A percentile compares a stretch with the other conserved stretches of the same genome.
These are phyloP conservation scores for Pionites leucogaster DNA, from an alignment of 2,113 vertebrate species.

Conservation along the genomic window DNA sequence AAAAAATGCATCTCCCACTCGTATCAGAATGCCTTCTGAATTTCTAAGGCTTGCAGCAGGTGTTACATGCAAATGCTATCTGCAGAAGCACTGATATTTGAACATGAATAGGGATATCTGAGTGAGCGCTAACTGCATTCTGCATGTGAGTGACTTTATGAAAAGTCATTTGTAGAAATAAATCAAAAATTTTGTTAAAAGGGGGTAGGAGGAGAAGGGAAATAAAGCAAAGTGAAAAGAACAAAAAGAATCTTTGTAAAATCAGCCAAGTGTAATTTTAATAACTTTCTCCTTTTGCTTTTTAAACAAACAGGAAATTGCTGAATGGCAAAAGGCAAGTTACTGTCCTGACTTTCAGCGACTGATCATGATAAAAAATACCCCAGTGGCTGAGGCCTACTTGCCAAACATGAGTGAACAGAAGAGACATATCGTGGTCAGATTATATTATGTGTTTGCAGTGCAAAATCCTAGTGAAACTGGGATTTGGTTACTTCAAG, in stretches of 20 bases:
- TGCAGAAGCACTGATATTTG: constrained; percentile 51
- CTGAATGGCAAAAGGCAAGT: background rate
- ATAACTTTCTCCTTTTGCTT: background rate
- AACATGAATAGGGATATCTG: constrained; percentile 30
- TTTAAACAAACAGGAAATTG: background rate
- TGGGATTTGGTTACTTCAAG: background rate
- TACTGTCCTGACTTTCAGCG: background rate
- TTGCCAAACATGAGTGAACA: background rate
- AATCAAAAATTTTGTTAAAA: background rate
- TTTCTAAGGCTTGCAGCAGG: constrained; percentile 51
- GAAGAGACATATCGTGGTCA: background rate
- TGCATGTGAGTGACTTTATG: background rate
- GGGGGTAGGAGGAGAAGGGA: background rate
- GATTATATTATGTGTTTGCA: background rate
- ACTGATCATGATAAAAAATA: background rate
- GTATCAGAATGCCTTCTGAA: constrained; percentile 26
- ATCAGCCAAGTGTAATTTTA: background rate
- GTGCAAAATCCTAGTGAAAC: background rate
- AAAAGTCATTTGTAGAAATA: background rate
- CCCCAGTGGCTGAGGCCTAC: background rate
- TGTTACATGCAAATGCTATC: constrained; percentile 42
- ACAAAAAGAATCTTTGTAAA: background rate
- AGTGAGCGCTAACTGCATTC: constrained; percentile 5
- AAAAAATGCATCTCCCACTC: constrained; percentile 8
- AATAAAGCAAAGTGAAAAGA: background rate